Evolutionary conservation across 2,888 invertebrate species (phyloP), one percentile per base, ranked within the genome.

Genomic region (Lasioglossum vierecki): DNA sequence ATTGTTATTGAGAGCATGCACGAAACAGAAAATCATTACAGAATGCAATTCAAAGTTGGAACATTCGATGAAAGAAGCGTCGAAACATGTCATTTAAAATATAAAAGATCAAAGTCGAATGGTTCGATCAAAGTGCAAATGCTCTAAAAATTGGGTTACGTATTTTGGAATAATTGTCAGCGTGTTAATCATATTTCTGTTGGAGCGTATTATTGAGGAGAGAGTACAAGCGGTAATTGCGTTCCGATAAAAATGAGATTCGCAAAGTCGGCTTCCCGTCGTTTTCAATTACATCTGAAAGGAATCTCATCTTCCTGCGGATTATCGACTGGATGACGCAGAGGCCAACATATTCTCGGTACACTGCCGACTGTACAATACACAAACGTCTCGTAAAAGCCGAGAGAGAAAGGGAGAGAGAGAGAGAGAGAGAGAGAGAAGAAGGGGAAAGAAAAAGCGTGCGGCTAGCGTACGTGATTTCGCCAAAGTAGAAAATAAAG

Each of bases 401-500:
- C 13, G 26, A 26, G 15, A 22, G 22, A 53, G 22, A 22, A 8
- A 22, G 46, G 53, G 44, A 63, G 22, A 53, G 22, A 22, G 22
- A 22, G 46, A 63, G 44, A 63, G 22, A 53, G 22, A 22, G 22
- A 22, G 8, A 53, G 22, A 53, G 22, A 35, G 46, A 53, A 63
- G 44, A 63, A 30, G 76, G 26, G 13, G 63, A 76, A 73, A 76
- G 41, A 41, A 72, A 44, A 75, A 66, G 76, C 70, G 53, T 46
- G 11, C 72, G 26, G 75, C 66, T 72, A 71, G 80, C 82, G 76
- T 86, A 88, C 76, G 84, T 82, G 76, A 89, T 89, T 90, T 83
- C 78, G 79, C 82, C 74, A 80, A 87, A 88, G 85, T 85, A 83
- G 83, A 86, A 87, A 88, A 82, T 88, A 85, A 85, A 71, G 57